Conservation (phyloP, 2,888 invertebrate species). For the Parnassius orleans region DNA sequence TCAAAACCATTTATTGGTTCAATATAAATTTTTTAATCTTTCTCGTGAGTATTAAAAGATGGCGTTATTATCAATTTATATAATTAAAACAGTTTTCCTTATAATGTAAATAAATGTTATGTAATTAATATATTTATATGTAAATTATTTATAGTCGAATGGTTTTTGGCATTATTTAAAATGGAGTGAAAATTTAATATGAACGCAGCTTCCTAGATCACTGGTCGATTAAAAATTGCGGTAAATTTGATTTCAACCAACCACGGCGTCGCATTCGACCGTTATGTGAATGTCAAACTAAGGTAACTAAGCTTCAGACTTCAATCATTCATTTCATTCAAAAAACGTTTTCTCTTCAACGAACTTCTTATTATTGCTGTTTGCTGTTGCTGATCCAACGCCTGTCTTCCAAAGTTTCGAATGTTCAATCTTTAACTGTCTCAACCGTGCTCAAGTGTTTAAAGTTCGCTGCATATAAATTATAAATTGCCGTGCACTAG, state of each 20-base stretch:
- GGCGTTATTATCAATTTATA: constrained; percentile 14
- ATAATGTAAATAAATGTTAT: too few relatives aligned
- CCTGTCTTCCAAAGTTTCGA: constrained; percentile 50
- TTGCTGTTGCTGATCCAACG: constrained; percentile 26
- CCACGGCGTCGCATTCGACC: constrained; percentile 46
- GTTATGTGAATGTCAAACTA: constrained; percentile 59
- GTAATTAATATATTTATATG: too few relatives aligned
- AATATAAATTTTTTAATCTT: neutral
- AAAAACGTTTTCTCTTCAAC: constrained; percentile 20
- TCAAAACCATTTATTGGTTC: neutral
- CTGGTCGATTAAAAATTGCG: constrained; percentile 47
- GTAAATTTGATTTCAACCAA: constrained; percentile 65
- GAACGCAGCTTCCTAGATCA: constrained; percentile 35
- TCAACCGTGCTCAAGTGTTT: constrained; percentile 46
- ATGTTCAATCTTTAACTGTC: constrained; percentile 57
- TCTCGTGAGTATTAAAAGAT: constrained; percentile 15
- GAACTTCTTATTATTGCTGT: constrained; percentile 11
- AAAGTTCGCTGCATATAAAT: constrained; percentile 41
- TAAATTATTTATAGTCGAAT: too few relatives aligned
- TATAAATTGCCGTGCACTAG: constrained; percentile 47
- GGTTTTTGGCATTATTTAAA: too few relatives aligned
- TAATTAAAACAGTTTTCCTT: too few relatives aligned
- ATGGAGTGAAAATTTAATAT: neutral
- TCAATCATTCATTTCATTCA: constrained; percentile 11
- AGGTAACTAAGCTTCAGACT: constrained; percentile 40